Conservation (phyloP, 2,797 vertebrate species). For the Pseudopleuronectes americanus region DNA sequence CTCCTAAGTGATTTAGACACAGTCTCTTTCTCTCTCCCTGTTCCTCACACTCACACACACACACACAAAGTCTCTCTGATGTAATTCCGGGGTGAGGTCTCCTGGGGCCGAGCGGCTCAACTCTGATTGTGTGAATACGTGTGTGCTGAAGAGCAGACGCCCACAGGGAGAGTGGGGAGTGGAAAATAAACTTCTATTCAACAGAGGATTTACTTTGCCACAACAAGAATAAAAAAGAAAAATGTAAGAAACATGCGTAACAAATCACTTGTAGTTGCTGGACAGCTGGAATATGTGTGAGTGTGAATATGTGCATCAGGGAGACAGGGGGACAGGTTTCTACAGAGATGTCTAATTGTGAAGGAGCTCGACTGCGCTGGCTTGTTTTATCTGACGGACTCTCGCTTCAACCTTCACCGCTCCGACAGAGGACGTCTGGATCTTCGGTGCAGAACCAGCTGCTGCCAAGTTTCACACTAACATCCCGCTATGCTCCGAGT, state of each 20-base stretch:
- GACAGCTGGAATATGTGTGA: slow-evolving; percentile 38
- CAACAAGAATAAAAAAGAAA: slow-evolving; percentile 7
- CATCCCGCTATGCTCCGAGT: slow-evolving; percentile 24
- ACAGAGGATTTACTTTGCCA: slow-evolving; percentile 6
- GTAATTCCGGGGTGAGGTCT: slow-evolving; percentile 8
- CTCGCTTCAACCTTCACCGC: slow-evolving; percentile 39
- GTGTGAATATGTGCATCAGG: slow-evolving; percentile 32
- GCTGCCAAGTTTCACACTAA: slow-evolving; percentile 25
- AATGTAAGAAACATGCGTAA: slow-evolving; percentile 5
- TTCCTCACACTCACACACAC: not conserved
- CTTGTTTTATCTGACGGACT: slow-evolving; percentile 31
- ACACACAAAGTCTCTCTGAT: not conserved
- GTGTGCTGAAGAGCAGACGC: slow-evolving; percentile 33
- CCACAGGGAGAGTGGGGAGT: not conserved
- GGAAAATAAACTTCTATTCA: slow-evolving; percentile 4
- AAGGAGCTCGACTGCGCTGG: not conserved
- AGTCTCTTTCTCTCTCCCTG: not conserved
- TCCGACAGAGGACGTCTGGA: slow-evolving; percentile 33
- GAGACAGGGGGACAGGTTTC: slow-evolving; percentile 53
- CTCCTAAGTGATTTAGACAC: slow-evolving; percentile 5
- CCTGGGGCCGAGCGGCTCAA: slow-evolving; percentile 23
- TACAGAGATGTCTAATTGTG: slow-evolving; percentile 25
- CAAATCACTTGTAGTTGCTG: slow-evolving; percentile 23
- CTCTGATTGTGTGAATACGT: slow-evolving; percentile 28
- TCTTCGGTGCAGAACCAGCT: slow-evolving; percentile 48